These are phyloP conservation scores for Acanthosepion esculentum DNA, from an alignment of 2,888 invertebrate species.

Conservation along the genomic window DNA sequence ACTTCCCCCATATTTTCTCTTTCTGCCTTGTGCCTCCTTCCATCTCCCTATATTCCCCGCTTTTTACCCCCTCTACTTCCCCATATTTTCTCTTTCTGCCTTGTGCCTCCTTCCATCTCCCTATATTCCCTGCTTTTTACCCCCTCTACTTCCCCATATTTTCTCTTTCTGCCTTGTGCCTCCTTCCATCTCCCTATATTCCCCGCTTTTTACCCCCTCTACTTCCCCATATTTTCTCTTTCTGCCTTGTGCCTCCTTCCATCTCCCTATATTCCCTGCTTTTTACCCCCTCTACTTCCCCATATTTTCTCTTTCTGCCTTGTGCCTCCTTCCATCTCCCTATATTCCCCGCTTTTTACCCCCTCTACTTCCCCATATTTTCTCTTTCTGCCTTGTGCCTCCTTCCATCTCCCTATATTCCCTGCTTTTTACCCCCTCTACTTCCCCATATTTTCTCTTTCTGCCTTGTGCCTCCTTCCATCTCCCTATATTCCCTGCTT, in stretches of 20 bases:
- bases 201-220: not conserved
- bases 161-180: not conserved
- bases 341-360: not conserved
- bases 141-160: not conserved
- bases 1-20: not conserved
- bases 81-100: not conserved
- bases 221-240: not conserved
- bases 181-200: not conserved
- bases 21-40: not conserved
- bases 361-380: not conserved
- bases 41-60: not conserved
- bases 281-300: not conserved
- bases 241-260: not conserved
- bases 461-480: not conserved
- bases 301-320: not conserved
- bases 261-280: not conserved
- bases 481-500: too few relatives aligned
- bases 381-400: not conserved
- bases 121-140: not conserved
- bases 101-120: not conserved
- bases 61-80: not conserved
- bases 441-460: not conserved
- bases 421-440: not conserved
- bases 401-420: not conserved
- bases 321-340: not conserved